Percentiles rank a stretch among this genome's conserved stretches.
phyloP scores from a whole-genome alignment of 2,888 invertebrate genomes.

The Beris morrisii region DNA sequence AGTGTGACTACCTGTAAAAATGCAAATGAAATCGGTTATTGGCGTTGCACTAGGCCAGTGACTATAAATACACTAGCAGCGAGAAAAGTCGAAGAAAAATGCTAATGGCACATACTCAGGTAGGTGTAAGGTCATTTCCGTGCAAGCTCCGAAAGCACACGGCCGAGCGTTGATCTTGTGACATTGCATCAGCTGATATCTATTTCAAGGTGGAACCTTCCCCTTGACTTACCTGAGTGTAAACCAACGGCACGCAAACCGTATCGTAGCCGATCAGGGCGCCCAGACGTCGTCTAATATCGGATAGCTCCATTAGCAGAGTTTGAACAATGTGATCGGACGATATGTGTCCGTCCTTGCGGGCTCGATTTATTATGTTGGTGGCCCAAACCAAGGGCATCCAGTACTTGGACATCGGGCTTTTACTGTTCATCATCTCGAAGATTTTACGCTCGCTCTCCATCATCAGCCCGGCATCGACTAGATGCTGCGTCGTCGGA shows the following conservation, averaged over 20 bases:
- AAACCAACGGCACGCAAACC: conserved; percentile 88
- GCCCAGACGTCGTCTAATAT: conserved; percentile 81
- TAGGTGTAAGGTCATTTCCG: conserved; percentile 24
- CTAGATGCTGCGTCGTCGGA: conserved; percentile 87
- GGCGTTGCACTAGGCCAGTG: neutral
- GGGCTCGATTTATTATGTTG: conserved; percentile 84
- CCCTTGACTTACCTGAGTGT: conserved; percentile 73
- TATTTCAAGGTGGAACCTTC: neutral
- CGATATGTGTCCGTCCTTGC: conserved; percentile 80
- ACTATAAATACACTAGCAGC: conserved; percentile 2
- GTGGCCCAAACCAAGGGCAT: conserved; percentile 93
- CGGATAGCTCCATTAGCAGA: conserved; percentile 83
- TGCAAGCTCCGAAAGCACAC: conserved; percentile 21
- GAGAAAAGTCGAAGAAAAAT: conserved; percentile 22
- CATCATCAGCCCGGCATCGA: conserved; percentile 88
- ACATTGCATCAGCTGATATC: conserved; percentile 28
- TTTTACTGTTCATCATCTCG: conserved; percentile 85
- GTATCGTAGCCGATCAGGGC: conserved; percentile 88
- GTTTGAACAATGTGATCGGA: conserved; percentile 94
- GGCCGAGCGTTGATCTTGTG: conserved; percentile 29
- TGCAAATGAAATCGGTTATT: neutral
- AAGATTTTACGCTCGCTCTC: conserved; percentile 90
- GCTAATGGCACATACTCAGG: conserved; percentile 15
- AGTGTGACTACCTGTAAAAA: conserved; percentile 82
- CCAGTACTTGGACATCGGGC: conserved; percentile 90